Conservation (phyloP, 2,113 vertebrate genomes). For the Ranitomeya imitator region DNA sequence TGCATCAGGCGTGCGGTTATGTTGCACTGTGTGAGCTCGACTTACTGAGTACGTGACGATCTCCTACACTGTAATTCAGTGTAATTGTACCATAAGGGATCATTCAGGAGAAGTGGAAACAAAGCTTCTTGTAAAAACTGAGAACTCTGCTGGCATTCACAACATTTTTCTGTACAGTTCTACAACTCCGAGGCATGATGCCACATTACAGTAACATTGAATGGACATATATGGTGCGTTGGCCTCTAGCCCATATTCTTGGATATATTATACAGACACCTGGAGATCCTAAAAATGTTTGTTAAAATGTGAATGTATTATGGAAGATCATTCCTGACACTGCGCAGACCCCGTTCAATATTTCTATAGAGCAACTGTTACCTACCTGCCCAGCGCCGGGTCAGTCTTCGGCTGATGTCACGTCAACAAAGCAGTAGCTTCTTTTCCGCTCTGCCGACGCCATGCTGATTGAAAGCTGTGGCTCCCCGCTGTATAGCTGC, state of each 20-base stretch:
- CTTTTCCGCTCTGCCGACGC: too few relatives aligned
- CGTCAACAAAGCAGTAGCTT: too few relatives aligned
- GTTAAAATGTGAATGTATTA: neutral
- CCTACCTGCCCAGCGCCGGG: too few relatives aligned
- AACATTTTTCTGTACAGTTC: neutral
- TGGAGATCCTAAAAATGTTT: neutral
- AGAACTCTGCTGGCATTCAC: neutral
- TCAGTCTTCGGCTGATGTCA: too few relatives aligned
- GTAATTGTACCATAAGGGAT: neutral
- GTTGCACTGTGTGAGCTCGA: neutral
- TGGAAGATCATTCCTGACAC: neutral
- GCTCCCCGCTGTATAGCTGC: too few relatives aligned
- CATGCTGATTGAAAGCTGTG: too few relatives aligned
- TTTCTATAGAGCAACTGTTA: neutral
- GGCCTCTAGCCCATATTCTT: slow-evolving; percentile 23
- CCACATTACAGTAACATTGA: neutral
- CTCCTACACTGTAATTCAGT: neutral
- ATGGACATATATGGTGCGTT: slow-evolving; percentile 48
- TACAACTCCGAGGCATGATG: slow-evolving; percentile 9
- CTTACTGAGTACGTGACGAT: neutral
- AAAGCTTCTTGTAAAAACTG: neutral
- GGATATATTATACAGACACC: slow-evolving; percentile 24
- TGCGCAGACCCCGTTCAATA: neutral
- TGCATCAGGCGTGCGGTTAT: neutral
- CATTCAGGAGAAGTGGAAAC: neutral